A percentile compares a stretch with the other conserved stretches of the same genome.
Evolutionary conservation across 2,113 vertebrate genomes (phyloP).

Genomic region (Paradoxurus hermaphroditus): DNA sequence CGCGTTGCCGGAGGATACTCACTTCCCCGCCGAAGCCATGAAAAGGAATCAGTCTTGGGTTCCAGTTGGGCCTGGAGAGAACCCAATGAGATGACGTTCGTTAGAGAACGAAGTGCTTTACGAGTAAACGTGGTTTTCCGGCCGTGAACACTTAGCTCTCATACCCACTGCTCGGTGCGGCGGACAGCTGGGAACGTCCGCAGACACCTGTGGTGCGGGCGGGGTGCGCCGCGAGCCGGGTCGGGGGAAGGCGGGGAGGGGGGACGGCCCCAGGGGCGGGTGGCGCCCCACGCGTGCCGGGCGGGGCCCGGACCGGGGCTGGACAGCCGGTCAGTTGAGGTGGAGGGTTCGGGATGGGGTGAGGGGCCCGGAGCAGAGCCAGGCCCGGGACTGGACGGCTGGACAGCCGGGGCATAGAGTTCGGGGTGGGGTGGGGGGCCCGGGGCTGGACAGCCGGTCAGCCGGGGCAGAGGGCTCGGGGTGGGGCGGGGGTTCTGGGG

Average conservation of each 20-base stretch:
- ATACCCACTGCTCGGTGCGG: rapidly evolving
- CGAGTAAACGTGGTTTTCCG: background rate
- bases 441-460: no score
- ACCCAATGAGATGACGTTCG: background rate
- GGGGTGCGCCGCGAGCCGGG: no score
- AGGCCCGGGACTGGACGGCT: no score
- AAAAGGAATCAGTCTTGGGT: background rate
- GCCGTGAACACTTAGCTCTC: background rate
- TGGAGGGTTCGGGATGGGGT: background rate
- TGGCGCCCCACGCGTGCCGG: no score
- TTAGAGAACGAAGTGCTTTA: background rate
- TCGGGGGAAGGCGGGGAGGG: rapidly evolving
- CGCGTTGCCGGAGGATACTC: background rate
- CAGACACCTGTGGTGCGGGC: background rate
- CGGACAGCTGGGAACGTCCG: background rate
- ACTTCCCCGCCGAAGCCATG: background rate
- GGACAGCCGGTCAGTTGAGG: no score
- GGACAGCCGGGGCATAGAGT: no score
- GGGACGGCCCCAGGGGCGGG: no score
- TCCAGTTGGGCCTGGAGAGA: background rate
- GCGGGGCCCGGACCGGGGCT: no score
- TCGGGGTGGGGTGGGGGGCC: no score
- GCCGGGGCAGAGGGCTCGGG: no score
- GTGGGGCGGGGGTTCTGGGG: no score
- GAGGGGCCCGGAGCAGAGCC: no score